Conservation (phyloP, 2,797 vertebrate genomes). For the Adrianichthys oophorus region DNA sequence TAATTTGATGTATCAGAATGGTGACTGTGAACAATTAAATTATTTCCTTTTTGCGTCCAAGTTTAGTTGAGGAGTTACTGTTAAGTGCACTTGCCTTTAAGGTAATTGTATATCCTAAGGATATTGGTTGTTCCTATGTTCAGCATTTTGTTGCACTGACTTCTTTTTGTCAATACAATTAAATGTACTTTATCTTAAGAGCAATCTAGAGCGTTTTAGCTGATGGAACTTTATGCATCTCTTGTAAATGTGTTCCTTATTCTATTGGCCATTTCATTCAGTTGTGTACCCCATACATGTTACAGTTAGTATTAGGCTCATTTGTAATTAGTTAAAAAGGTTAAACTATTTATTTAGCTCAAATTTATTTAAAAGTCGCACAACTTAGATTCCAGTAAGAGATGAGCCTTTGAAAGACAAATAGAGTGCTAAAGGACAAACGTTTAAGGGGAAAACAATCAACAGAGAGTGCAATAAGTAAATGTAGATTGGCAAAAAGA, state of each 20-base stretch:
- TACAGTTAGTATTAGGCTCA: too few species aligned
- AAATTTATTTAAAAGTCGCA: slow-evolving; percentile 5
- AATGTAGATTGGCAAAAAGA: slow-evolving; percentile 32
- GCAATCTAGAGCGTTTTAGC: slow-evolving; percentile 27
- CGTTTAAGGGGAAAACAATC: slow-evolving; percentile 24
- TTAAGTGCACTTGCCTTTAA: not conserved
- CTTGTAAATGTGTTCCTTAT: too few species aligned
- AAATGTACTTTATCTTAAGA: slow-evolving; percentile 27
- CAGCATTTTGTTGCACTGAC: slow-evolving; percentile 23
- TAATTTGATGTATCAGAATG: not conserved
- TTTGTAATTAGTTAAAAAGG: too few species aligned
- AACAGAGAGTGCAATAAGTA: slow-evolving; percentile 27
- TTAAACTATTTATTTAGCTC: slow-evolving; percentile 7
- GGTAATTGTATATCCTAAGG: slow-evolving; percentile 2
- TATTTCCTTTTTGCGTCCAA: not conserved
- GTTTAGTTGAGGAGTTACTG: not conserved
- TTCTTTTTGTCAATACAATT: slow-evolving; percentile 39
- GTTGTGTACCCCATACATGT: too few species aligned
- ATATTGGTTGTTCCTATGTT: slow-evolving; percentile 19
- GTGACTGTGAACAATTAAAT: not conserved
- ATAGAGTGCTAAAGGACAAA: slow-evolving; percentile 17
- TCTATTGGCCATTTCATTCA: too few species aligned
- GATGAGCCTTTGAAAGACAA: slow-evolving; percentile 14
- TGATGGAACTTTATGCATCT: not conserved
- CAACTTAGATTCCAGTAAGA: slow-evolving; percentile 24